phyloP scores from a whole-genome alignment of 2,888 invertebrate genomes.

The Rambutsinella grinnellia region DNA sequence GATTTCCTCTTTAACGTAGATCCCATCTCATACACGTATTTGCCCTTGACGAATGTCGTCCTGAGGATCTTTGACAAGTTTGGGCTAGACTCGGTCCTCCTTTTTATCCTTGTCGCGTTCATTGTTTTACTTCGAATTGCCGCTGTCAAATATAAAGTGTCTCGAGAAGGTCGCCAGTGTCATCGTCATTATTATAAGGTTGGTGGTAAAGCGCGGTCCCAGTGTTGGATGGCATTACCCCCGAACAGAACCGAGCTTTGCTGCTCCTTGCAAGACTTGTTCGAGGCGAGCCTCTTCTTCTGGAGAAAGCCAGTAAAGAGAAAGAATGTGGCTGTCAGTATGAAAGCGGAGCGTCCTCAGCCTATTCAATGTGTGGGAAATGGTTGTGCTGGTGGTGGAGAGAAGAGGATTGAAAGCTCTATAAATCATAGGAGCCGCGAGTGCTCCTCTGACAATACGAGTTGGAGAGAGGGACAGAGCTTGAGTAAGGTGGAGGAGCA shows the following conservation, averaged over 20 bases:
- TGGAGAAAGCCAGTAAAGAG: conserved; percentile 18
- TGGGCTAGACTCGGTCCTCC: conserved; percentile 22
- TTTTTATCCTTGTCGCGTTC: conserved; percentile 5
- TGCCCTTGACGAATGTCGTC: conserved; percentile 31
- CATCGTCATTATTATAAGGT: conserved; percentile 8
- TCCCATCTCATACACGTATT: conserved; percentile 24
- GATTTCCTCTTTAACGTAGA: conserved; percentile 35
- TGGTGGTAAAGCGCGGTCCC: neutral
- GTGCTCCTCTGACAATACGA: neutral
- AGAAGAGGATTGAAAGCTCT: conserved; percentile 4
- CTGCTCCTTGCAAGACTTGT: conserved; percentile 33
- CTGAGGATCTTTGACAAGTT: conserved; percentile 16
- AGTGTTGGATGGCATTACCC: conserved; percentile 49
- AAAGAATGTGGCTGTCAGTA: conserved; percentile 35
- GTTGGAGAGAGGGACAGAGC: conserved; percentile 5
- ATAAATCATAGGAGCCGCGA: neutral
- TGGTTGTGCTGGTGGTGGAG: neutral
- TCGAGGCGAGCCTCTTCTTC: conserved; percentile 39
- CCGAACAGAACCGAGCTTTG: conserved; percentile 50
- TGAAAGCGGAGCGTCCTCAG: conserved; percentile 51
- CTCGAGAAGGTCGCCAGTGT: conserved; percentile 6
- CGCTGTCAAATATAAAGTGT: conserved; percentile 36
- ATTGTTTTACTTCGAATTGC: conserved; percentile 26
- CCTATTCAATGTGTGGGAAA: conserved; percentile 8
- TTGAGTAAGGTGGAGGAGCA: neutral